These are phyloP conservation scores for Muscina levida DNA, from an alignment of 2,888 invertebrate genomes.

Conservation along the genomic window DNA sequence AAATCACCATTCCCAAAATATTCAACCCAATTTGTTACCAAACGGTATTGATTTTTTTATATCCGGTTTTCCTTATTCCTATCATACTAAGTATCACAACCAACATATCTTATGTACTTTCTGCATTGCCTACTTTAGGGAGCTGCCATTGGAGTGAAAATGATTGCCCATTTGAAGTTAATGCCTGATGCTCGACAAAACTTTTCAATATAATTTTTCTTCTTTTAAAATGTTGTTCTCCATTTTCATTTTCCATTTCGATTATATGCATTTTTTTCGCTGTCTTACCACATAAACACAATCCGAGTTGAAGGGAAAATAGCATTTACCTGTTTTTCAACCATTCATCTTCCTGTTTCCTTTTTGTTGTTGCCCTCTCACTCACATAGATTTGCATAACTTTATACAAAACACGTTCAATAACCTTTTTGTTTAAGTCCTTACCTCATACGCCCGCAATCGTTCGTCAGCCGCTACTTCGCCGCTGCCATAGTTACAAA, in stretches of 20 bases:
- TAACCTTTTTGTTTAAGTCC: constrained; percentile 53
- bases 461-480: neutral
- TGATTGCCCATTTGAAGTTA: constrained; percentile 34
- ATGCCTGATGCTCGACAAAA: constrained; percentile 10
- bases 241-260: neutral
- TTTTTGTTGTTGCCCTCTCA: neutral
- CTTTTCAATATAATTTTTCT: constrained; percentile 35
- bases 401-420: constrained; percentile 63
- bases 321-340: constrained; percentile 37
- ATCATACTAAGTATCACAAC: too few species aligned
- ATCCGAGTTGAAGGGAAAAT: neutral
- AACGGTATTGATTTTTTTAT: too few species aligned
- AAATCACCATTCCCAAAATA: too few species aligned
- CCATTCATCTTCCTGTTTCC: constrained; percentile 33
- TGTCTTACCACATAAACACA: neutral
- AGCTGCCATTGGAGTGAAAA: constrained; percentile 27
- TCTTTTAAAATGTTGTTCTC: neutral
- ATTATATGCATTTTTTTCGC: constrained; percentile 17
- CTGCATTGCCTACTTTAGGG: too few species aligned
- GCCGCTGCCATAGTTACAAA: constrained; percentile 40
- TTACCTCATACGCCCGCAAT: neutral
- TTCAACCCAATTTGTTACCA: too few species aligned
- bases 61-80: too few species aligned
- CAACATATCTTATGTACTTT: too few species aligned
- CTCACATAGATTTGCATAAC: constrained; percentile 63